phyloP scores from a whole-genome alignment of 2,113 vertebrate species.

The Sinocyclocheilus grahami region DNA sequence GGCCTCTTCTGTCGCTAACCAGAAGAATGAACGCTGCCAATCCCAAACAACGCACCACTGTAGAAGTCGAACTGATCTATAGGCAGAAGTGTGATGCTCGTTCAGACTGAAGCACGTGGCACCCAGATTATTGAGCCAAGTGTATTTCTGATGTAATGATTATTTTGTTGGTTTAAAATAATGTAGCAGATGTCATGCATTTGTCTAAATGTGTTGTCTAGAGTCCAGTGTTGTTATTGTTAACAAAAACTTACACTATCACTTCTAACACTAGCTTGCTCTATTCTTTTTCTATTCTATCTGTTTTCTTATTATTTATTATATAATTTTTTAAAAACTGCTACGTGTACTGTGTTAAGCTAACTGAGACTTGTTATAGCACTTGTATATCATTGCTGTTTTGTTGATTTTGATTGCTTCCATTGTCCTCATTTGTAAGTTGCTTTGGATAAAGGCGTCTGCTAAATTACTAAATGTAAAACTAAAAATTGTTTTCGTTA shows the following conservation, averaged over 20 bases:
- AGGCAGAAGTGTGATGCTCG: neutral
- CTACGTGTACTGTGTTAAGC: no score
- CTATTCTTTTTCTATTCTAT: no score
- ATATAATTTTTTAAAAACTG: no score
- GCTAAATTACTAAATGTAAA: no score
- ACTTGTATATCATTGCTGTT: no score
- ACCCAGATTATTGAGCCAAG: neutral
- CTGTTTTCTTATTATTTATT: no score
- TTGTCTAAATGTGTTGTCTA: neutral
- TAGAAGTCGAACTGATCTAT: neutral
- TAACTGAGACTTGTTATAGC: no score
- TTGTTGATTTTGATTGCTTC: no score
- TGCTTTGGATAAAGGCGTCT: no score
- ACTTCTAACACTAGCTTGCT: no score
- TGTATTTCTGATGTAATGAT: neutral
- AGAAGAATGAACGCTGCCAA: neutral
- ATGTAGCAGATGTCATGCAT: neutral
- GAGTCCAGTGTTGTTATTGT: neutral
- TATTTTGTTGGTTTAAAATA: neutral
- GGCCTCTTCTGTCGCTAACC: conserved; percentile 15
- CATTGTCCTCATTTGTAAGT: no score
- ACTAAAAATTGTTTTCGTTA: neutral
- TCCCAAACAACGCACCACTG: neutral
- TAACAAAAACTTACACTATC: neutral
- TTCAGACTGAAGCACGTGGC: neutral